Evolutionary conservation across 2,113 vertebrate species (phyloP).

Genomic region (Scortum barcoo): DNA sequence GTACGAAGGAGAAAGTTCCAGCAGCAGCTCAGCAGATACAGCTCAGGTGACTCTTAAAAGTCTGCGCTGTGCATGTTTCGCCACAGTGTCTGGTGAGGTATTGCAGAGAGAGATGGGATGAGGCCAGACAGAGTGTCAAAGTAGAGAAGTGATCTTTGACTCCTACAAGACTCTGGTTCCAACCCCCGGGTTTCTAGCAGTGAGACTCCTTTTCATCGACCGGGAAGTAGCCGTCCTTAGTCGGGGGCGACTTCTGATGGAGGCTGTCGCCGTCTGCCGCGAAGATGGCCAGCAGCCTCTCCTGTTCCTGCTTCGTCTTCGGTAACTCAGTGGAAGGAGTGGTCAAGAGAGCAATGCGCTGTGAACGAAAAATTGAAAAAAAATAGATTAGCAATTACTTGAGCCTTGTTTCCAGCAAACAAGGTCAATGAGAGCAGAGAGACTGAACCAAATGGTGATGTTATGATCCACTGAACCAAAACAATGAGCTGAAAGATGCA

Average conservation of each 20-base stretch:
- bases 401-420: not conserved
- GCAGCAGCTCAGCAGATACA: constrained; percentile 43
- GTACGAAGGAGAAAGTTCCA: constrained; percentile 28
- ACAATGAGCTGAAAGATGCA: not conserved
- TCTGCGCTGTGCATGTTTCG: constrained; percentile 32
- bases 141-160: constrained; percentile 46
- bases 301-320: constrained; percentile 78
- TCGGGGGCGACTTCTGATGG: constrained; percentile 65
- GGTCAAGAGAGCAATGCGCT: constrained; percentile 79
- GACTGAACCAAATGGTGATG: not conserved
- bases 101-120: constrained; percentile 23
- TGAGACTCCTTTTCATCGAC: constrained; percentile 82
- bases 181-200: constrained; percentile 70
- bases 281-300: constrained; percentile 75
- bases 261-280: constrained; percentile 67
- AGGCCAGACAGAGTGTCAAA: constrained; percentile 29
- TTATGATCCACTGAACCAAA: not conserved
- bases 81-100: constrained; percentile 66
- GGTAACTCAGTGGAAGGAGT: constrained; percentile 80
- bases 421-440: not conserved
- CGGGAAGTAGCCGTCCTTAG: constrained; percentile 78
- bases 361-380: not conserved
- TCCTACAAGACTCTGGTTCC: constrained; percentile 18
- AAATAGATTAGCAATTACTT: too few species aligned
- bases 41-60: constrained; percentile 27